A percentile compares a stretch with the other conserved stretches of the same genome.
Evolutionary conservation across 1,140 invertebrate genomes (phyloP).

Genomic region (Monomorium pharaonis): DNA sequence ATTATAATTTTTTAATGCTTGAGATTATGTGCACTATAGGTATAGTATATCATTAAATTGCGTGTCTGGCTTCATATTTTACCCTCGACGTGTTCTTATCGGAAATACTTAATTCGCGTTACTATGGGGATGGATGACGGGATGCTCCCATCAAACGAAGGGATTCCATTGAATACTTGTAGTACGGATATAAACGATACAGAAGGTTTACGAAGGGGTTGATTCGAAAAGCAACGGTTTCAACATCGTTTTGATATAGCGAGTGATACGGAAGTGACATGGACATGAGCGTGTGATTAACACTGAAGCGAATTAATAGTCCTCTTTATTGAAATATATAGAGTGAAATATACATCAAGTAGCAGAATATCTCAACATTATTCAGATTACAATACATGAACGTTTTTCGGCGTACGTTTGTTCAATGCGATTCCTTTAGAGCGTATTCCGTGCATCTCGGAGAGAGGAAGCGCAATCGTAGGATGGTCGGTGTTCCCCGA

Average conservation of each 20-base stretch:
- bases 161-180: slow-evolving; percentile 57
- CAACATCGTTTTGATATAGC: slow-evolving; percentile 1
- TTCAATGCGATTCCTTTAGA: neutral
- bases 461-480: neutral
- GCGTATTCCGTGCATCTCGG: neutral
- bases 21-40: no score
- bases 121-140: slow-evolving; percentile 55
- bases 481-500: slow-evolving; percentile 14
- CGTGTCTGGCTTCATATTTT: slow-evolving; percentile 33
- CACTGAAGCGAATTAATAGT: neutral
- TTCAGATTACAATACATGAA: slow-evolving; percentile 21
- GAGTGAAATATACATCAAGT: neutral
- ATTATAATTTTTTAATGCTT: slow-evolving; percentile 23
- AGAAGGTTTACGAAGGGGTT: slow-evolving; percentile 12
- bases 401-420: slow-evolving; percentile 1
- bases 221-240: neutral
- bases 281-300: slow-evolving; percentile 24
- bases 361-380: neutral
- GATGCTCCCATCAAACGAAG: slow-evolving; percentile 16
- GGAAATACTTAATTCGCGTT: slow-evolving; percentile 70
- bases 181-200: slow-evolving; percentile 44
- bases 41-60: neutral
- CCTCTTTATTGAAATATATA: neutral
- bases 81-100: slow-evolving; percentile 65
- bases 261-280: slow-evolving; percentile 9